These are phyloP conservation scores for Epinotia brunnichana DNA, from an alignment of 2,888 invertebrate genomes.

Conservation along the genomic window DNA sequence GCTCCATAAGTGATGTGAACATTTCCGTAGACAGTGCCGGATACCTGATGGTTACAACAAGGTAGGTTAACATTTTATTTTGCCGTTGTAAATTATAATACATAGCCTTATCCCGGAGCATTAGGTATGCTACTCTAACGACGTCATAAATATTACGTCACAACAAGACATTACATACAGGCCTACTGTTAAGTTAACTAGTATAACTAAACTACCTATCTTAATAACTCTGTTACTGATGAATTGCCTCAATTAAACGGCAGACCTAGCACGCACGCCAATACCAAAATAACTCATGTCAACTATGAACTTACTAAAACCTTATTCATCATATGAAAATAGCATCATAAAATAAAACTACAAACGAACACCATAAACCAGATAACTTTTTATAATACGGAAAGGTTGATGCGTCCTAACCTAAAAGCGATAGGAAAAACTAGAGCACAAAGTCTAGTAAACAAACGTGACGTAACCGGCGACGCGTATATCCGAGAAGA, in stretches of 20 bases:
- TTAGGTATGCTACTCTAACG: too few relatives aligned
- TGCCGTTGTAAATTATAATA: background rate
- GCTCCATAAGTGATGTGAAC: slow-evolving; percentile 89
- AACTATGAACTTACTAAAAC: background rate
- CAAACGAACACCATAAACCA: slow-evolving; percentile 21
- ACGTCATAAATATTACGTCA: too few relatives aligned
- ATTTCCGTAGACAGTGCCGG: slow-evolving; percentile 91
- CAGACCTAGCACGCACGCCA: background rate
- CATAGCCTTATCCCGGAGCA: background rate
- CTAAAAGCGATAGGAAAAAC: slow-evolving; percentile 38
- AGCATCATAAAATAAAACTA: background rate
- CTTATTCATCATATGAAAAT: background rate
- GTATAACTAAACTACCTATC: too few relatives aligned
- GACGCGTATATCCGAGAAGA: slow-evolving; percentile 42
- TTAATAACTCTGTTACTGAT: background rate
- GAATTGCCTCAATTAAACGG: background rate
- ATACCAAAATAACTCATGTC: background rate
- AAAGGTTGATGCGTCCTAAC: slow-evolving; percentile 37
- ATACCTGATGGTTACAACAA: slow-evolving; percentile 75
- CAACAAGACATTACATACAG: too few relatives aligned
- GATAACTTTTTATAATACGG: slow-evolving; percentile 23
- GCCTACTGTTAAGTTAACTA: too few relatives aligned
- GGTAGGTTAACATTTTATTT: background rate
- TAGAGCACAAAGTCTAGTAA: slow-evolving; percentile 43
- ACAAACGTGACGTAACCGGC: slow-evolving; percentile 42